phyloP scores from a whole-genome alignment of 2,113 vertebrate species.

The Pardalotus punctatus region DNA sequence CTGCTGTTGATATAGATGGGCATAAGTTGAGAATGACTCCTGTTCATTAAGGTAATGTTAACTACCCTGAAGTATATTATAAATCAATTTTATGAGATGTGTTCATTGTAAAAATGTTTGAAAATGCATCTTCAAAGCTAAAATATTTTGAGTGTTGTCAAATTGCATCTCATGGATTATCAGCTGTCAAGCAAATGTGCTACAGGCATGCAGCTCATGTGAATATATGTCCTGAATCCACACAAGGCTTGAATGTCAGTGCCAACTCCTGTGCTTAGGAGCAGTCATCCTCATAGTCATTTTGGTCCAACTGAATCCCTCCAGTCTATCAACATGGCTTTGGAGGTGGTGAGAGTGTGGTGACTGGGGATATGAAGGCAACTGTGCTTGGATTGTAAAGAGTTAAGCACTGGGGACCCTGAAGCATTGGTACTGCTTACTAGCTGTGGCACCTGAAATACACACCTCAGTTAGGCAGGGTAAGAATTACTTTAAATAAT shows the following conservation, averaged over 20 bases:
- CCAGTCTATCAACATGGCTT: neutral
- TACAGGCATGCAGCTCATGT: neutral
- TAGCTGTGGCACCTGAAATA: neutral
- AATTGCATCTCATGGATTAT: neutral
- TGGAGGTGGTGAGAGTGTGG: fast-evolving
- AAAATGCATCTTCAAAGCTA: neutral
- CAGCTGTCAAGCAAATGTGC: neutral
- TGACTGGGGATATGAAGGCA: neutral
- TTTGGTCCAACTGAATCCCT: neutral
- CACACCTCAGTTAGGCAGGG: neutral
- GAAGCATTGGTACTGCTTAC: neutral
- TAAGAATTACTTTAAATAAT: neutral
- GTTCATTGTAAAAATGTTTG: fast-evolving
- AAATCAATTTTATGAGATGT: neutral
- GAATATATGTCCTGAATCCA: neutral
- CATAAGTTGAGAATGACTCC: neutral
- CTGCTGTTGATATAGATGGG: neutral
- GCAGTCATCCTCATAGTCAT: neutral
- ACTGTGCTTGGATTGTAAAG: neutral
- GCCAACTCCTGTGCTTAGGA: neutral
- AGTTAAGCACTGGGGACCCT: neutral
- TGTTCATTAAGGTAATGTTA: neutral
- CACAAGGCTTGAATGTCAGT: neutral
- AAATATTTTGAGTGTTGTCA: neutral
- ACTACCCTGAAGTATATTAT: neutral